Evolutionary conservation across 2,113 vertebrate species (phyloP).

Genomic region (Phocoena sinus): DNA sequence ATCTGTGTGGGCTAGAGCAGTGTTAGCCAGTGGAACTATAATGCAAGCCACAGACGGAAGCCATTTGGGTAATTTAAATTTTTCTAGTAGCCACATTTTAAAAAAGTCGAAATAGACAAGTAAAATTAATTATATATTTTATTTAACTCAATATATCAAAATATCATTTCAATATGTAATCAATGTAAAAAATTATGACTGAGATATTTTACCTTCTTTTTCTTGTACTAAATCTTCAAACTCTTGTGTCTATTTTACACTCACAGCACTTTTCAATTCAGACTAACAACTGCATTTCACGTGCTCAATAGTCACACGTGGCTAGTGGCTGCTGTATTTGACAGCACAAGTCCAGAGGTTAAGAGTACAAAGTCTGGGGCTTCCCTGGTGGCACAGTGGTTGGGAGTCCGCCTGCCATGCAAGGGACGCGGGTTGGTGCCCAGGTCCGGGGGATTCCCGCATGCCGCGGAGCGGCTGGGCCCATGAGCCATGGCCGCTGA

Average conservation of each 20-base stretch:
- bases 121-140: not conserved
- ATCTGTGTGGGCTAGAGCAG: not conserved
- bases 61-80: not conserved
- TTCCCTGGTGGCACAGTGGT: too few species aligned
- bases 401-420: too few species aligned
- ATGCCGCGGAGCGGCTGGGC: too few species aligned
- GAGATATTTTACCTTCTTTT: not conserved
- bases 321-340: not conserved
- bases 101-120: not conserved
- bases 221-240: not conserved
- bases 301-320: too few species aligned
- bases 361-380: not conserved
- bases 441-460: too few species aligned
- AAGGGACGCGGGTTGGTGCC: too few species aligned
- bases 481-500: too few species aligned
- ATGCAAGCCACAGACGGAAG: not conserved
- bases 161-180: not conserved
- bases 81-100: not conserved
- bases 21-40: rapidly evolving
- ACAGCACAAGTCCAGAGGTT: not conserved
- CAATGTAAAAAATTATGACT: not conserved
- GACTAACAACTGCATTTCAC: rapidly evolving
- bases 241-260: not conserved
- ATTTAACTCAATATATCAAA: not conserved
- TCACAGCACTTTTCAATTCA: not conserved